Conservation (phyloP, 2,797 vertebrate genomes). For the Spondyliosoma cantharus region DNA sequence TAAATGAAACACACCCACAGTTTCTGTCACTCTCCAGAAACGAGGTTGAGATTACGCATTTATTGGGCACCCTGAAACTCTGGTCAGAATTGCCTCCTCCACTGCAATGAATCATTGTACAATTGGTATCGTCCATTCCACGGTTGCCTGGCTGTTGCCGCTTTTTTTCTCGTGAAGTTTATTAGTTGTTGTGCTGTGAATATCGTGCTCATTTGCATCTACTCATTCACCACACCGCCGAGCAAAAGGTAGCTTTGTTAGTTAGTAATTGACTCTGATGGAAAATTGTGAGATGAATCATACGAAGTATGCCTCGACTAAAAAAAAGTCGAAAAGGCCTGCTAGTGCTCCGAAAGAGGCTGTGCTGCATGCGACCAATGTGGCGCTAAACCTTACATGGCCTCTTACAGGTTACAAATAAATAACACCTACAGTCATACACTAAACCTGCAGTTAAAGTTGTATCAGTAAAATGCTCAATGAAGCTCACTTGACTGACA, state of each 20-base stretch:
- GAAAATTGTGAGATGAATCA: background rate
- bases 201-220: background rate
- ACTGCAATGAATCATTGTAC: background rate
- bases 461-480: background rate
- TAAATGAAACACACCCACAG: background rate
- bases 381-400: background rate
- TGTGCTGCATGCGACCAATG: background rate
- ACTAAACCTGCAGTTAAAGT: background rate
- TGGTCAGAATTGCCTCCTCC: background rate
- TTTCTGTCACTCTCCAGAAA: background rate
- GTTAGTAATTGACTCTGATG: background rate
- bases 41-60: background rate
- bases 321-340: background rate
- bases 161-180: background rate
- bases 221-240: background rate
- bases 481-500: background rate
- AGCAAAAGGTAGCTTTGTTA: no score
- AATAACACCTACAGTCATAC: background rate
- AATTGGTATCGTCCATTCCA: background rate
- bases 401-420: background rate
- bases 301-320: background rate
- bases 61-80: background rate
- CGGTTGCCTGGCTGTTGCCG: background rate
- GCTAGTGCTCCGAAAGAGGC: background rate
- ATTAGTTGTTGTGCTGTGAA: background rate